Conservation (phyloP, 2,113 vertebrate species). For the Poeciliopsis prolifica region DNA sequence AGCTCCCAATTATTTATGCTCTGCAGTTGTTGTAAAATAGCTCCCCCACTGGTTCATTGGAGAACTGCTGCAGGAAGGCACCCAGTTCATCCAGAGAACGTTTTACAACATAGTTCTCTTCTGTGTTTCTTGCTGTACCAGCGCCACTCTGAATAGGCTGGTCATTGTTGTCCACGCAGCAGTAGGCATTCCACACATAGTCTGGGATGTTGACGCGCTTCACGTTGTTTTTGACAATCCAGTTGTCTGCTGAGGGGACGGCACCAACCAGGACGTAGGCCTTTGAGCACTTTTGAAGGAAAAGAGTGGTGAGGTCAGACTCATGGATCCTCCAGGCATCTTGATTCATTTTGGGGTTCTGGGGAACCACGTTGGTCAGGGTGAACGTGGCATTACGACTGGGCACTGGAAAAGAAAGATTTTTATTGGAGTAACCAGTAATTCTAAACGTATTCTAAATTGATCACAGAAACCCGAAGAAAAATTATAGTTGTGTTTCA, state of each 20-base stretch:
- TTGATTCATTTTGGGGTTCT: conserved; percentile 78
- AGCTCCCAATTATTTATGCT: background rate
- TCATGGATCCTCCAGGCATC: conserved; percentile 75
- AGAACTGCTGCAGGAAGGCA: conserved; percentile 72
- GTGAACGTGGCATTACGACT: conserved; percentile 79
- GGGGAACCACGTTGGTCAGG: conserved; percentile 79
- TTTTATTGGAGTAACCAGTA: background rate
- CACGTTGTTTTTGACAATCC: conserved; percentile 78
- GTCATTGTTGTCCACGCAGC: conserved; percentile 75
- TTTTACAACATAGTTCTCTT: conserved; percentile 66
- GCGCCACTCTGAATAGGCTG: conserved; percentile 65
- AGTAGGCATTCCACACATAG: conserved; percentile 80
- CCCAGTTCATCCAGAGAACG: conserved; percentile 61
- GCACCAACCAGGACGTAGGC: conserved; percentile 77
- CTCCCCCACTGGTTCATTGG: conserved; percentile 63
- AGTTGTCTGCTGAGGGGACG: conserved; percentile 71
- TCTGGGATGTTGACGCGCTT: conserved; percentile 79
- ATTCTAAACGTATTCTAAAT: background rate
- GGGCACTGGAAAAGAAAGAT: conserved; percentile 57
- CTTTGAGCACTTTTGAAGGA: conserved; percentile 62
- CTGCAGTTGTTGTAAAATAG: conserved; percentile 73
- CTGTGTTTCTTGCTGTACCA: conserved; percentile 72
- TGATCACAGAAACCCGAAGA: background rate
- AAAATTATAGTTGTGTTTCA: too few relatives aligned
- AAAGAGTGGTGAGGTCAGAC: conserved; percentile 64